Evolutionary conservation across 1,140 invertebrate species (phyloP), one percentile per base, ranked within the genome.

Genomic region (Gryon sp.): DNA sequence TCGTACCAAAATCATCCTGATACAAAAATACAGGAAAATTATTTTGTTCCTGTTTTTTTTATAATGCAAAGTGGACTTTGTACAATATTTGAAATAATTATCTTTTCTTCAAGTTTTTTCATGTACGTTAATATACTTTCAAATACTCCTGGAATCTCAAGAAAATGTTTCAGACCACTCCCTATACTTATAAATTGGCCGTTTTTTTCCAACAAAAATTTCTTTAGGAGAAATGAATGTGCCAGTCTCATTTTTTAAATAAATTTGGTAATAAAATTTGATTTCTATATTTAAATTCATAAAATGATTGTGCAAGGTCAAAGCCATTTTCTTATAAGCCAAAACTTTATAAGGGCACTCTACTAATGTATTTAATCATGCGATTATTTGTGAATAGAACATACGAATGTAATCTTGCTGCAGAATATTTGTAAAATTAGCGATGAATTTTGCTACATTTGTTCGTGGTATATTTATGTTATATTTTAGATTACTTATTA

Each of bases 401-500:
- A 3, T 19, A 0, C 14, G 18, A 2, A 62, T 34, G 0, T 19
- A 20, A 32, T 45, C n/a, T 62, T 62, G 45, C 28, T 20, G 11
- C 0, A 62, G 16, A 50, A 62, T 50, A 28, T 26, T 14, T 14
- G 43, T 5, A 50, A 62, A 62, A 38, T 45, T 16, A 16, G 0
- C 3, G 9, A 15, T n/a, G 7, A 62, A 50, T 4, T 28, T 0
- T 48, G 38, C 34, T 0, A 40, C 20, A 7, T 36, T 20, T 16
- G 59, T 62, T 16, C 59, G 28, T 4, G 43, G 20, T 26, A 62
- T 62, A n/a, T 50, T 32, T 4, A 8, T 19, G 9, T 2, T 38
- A 12, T 14, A 48, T 62, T 62, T 62, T 4, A 62, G 16, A 28
- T 48, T 45, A 9, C 43, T 15, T 24, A 62, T 34, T 11, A 62